These are phyloP conservation scores for Porites rus DNA, from an alignment of 92 coral and sea anemone genomes.

Conservation along the genomic window DNA sequence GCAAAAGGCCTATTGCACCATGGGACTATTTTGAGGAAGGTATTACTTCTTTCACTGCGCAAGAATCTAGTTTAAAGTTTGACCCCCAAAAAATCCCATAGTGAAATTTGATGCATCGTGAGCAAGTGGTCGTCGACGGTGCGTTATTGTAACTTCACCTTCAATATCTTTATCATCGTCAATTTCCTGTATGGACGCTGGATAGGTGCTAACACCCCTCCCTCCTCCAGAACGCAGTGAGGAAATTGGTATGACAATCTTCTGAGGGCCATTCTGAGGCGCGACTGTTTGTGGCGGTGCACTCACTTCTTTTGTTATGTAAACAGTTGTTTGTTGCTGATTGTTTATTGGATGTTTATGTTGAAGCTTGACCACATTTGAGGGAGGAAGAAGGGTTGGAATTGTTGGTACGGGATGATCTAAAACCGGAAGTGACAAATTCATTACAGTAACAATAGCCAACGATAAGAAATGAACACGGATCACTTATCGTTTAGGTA, in stretches of 20 bases:
- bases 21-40: no score
- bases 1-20: no score
- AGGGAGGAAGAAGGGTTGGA: neutral
- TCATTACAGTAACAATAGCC: neutral
- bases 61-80: no score
- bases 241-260: constrained; percentile 52
- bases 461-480: neutral
- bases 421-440: neutral
- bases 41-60: no score
- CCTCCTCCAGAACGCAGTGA: constrained; percentile 22
- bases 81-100: neutral
- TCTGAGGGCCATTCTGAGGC: constrained; percentile 7
- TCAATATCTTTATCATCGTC: neutral
- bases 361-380: neutral
- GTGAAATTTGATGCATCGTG: neutral
- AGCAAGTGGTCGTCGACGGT: neutral
- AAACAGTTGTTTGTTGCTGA: constrained; percentile 27
- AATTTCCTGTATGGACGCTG: neutral
- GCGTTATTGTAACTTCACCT: neutral
- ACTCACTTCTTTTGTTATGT: constrained; percentile 5
- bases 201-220: neutral
- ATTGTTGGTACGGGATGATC: neutral
- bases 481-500: neutral
- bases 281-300: neutral
- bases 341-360: neutral